Base-by-base conservation (phyloP, 1,140 invertebrate species). In the Cardiocondyla obscurior region DNA sequence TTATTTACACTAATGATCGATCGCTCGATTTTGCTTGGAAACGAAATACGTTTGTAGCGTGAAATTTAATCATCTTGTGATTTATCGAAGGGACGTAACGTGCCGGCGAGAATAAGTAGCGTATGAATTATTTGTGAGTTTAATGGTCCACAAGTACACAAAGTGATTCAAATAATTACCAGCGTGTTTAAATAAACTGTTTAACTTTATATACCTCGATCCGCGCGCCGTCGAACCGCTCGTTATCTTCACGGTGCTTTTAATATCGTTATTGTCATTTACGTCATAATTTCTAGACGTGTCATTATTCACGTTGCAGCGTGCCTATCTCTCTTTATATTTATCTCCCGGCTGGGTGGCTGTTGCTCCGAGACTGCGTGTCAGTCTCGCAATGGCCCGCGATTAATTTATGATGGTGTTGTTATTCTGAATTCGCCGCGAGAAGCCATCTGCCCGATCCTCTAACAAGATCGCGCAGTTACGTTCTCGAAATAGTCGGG, bases 401-500 rank as follows among this genome's bases (percentile, higher is more conserved):
- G 42, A 49, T 79, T 79, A 83, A 83, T 83, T 83, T 83, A 83
- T 51, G 55, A 44, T 25, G 16, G 12, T 83, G 44, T 83, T 81
- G 33, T 83, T 83, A n/a, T 25, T 62, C 25, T 10, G 82, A 72
- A 72, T 81, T 16, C 42, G 19, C 12, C 12, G 51, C 64, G 65
- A 33, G 65, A 65, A 64, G 28, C 28, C 57, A 46, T 76, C 57
- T 76, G 19, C 57, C 33, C 39, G 49, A 72, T 5, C 30, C 19
- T 16, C 5, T 44, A 62, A 76, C 57, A 16, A 64, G 60, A 65
- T 36, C 30, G 30, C 73, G 44, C 30, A 39, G 28, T n/a, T 62
- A 36, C 2, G 28, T 77, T 77, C 60, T 39, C 16, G 44, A 65
- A 77, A 77, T 77, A 77, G 30, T 51, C 46, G 16, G n/a, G n/a